Conservation (phyloP, 2,888 invertebrate species). For the Erannis defoliaria region DNA sequence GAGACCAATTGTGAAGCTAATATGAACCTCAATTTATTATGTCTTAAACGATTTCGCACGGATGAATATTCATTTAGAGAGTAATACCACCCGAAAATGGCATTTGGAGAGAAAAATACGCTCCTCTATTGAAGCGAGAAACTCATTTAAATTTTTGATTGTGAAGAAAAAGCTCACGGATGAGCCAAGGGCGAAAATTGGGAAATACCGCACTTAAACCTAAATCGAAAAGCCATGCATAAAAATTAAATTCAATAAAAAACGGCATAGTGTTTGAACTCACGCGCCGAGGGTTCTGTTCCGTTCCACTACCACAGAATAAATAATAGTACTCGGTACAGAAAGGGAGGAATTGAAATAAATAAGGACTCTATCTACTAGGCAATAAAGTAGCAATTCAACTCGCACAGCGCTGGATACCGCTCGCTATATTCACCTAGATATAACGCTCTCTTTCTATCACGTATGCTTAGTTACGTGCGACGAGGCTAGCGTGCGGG, state of each 20-base stretch:
- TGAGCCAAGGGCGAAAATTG: conserved; percentile 56
- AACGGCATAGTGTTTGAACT: not conserved
- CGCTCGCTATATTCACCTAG: too few species aligned
- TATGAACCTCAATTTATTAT: conserved; percentile 83
- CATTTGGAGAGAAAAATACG: conserved; percentile 76
- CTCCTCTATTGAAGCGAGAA: conserved; percentile 69
- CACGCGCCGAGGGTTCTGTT: too few species aligned
- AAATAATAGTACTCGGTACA: too few species aligned
- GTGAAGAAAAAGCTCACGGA: conserved; percentile 66
- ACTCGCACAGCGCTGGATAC: too few species aligned
- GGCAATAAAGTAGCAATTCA: too few species aligned
- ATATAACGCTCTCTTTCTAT: too few species aligned
- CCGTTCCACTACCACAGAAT: too few species aligned
- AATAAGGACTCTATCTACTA: too few species aligned
- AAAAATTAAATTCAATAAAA: conserved; percentile 25
- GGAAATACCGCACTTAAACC: conserved; percentile 64
- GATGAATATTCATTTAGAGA: conserved; percentile 84
- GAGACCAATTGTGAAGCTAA: conserved; percentile 64
- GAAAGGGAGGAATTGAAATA: too few species aligned
- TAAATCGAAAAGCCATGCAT: conserved; percentile 65
- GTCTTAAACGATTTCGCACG: conserved; percentile 82
- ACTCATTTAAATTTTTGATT: conserved; percentile 84
- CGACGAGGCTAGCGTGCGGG: too few species aligned
- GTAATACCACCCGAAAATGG: conserved; percentile 81
- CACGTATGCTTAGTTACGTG: too few species aligned